Evolutionary conservation across 92 coral and sea anemone species (phyloP).

Genomic region (Umimayanthus kanabou): DNA sequence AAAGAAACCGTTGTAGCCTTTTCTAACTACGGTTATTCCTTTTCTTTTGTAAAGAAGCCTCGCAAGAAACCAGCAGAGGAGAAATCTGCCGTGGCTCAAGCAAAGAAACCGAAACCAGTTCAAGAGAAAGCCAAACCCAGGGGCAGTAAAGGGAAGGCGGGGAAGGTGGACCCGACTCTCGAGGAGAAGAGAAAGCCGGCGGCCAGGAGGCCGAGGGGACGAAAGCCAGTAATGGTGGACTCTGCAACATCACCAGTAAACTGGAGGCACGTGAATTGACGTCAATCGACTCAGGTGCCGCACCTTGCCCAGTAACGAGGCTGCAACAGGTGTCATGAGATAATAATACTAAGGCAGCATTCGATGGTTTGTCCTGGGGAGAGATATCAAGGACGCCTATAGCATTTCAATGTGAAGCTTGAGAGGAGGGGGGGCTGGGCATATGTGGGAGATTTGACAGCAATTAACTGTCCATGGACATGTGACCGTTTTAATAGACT

Average conservation of each 20-base stretch:
- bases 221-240: conserved; percentile 53
- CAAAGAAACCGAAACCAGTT: conserved; percentile 8
- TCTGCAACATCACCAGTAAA: conserved; percentile 61
- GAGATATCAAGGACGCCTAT: not conserved
- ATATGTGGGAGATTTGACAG: no score
- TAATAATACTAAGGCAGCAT: not conserved
- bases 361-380: not conserved
- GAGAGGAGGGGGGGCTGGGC: no score
- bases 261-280: conserved; percentile 15
- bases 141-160: not conserved
- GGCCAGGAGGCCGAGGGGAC: conserved; percentile 16
- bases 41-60: not conserved
- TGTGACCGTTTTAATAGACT: no score
- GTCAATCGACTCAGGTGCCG: not conserved
- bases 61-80: conserved; percentile 32
- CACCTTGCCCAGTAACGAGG: not conserved
- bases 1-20: not conserved
- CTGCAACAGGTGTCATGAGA: not conserved
- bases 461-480: no score
- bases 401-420: no score
- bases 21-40: not conserved
- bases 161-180: not conserved
- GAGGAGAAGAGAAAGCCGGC: conserved; percentile 34
- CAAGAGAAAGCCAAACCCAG: conserved; percentile 11
- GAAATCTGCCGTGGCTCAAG: not conserved